Evolutionary conservation across 2,797 vertebrate species (phyloP), one percentile per base, ranked within the genome.

Genomic region (Labeo calbasu): DNA sequence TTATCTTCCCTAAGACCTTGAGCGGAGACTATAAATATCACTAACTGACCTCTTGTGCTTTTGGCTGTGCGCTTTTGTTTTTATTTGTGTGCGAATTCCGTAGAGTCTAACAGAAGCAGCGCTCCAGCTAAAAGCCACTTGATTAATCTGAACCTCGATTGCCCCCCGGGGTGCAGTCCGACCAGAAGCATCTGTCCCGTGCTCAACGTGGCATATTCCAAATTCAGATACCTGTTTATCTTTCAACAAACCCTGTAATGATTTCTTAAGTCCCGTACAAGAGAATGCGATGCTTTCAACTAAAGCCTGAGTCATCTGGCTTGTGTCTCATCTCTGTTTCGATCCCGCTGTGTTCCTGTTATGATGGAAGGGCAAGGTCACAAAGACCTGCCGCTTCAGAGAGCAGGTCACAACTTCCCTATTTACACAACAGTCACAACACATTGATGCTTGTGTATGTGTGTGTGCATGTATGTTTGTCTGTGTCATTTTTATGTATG

Each of bases 151-250:
- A 78, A 85, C 53, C 87, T 82, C 69, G 59, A 84, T 79, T 81
- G 77, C 69, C 80, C 82, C 87, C 86, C 36, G 23, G 69, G 81
- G 85, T 59, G 82, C 83, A 66, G 63, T 76, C 66, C 71, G 84
- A 86, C 87, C 90, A 86, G 77, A 83, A 85, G 77, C 87, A 85
- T 88, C 81, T 86, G 80, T 85, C 91, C 91, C 68, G 78, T 61
- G 82, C 90, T 92, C 89, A 84, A 84, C 75, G 66, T 81, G 76
- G 81, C 86, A 86, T 76, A 79, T 72, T 83, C 73, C 69, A 36
- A 85, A 82, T 83, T 59, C 79, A 66, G 76, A 82, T 73, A 50
- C 36, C 25, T 55, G 73, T 87, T 88, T 73, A 79, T 83, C 81
- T 72, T 75, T 79, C 59, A 53, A 59, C 66, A 79, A 75, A 68